Conservation (phyloP, 1,140 invertebrate species). For the fruit fly (Drosophila melanogaster) region DNA sequence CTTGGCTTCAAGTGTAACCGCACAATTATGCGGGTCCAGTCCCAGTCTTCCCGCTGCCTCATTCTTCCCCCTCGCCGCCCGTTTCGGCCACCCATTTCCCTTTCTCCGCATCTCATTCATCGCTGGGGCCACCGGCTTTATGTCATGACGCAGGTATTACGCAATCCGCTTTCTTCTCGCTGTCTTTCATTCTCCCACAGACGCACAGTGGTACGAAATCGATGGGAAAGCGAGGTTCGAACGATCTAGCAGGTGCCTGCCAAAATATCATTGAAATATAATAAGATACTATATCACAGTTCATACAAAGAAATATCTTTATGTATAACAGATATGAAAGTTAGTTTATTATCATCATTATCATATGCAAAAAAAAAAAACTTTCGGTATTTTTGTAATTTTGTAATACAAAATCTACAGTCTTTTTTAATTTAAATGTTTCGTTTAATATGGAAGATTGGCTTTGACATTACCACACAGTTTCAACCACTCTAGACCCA, state of each 20-base stretch:
- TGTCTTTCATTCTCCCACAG: constrained; percentile 63
- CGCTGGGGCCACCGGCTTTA: constrained; percentile 32
- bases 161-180: constrained; percentile 72
- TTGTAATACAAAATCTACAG: too few relatives aligned
- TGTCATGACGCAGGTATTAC: constrained; percentile 68
- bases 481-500: neutral
- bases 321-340: too few relatives aligned
- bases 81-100: neutral
- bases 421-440: too few relatives aligned
- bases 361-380: too few relatives aligned
- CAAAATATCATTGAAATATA: too few relatives aligned
- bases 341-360: too few relatives aligned
- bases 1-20: constrained; percentile 56
- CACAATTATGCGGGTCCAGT: constrained; percentile 69
- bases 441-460: too few relatives aligned
- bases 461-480: neutral
- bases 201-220: constrained; percentile 32
- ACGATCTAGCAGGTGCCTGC: constrained; percentile 13
- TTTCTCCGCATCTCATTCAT: constrained; percentile 2
- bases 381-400: too few relatives aligned
- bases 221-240: neutral
- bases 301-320: too few relatives aligned
- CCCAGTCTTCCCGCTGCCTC: neutral
- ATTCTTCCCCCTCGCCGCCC: neutral
- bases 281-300: too few relatives aligned